Conservation (phyloP, 2,888 invertebrate genomes). For the Tupiocoris notatus region DNA sequence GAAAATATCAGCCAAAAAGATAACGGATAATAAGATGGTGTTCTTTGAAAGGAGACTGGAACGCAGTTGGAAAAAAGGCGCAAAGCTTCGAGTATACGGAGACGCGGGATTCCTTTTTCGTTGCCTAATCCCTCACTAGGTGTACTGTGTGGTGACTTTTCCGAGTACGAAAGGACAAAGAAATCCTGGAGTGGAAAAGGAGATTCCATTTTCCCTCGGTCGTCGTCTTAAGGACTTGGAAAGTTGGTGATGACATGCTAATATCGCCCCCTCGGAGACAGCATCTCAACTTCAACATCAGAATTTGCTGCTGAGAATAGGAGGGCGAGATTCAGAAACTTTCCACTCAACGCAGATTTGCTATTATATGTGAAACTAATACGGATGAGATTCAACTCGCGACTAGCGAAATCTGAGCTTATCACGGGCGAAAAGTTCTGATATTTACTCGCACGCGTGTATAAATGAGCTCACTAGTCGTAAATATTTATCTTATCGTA, state of each 20-base stretch:
- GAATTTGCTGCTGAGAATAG: background rate
- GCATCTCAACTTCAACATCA: background rate
- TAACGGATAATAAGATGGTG: background rate
- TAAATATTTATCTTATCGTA: too few species aligned
- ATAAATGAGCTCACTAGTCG: too few species aligned
- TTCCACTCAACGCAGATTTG: background rate
- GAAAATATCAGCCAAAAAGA: background rate
- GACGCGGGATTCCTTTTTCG: background rate
- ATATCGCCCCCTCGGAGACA: background rate
- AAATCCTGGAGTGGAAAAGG: background rate
- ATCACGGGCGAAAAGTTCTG: too few species aligned
- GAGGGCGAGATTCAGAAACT: background rate
- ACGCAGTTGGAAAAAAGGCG: background rate
- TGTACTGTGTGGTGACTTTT: background rate
- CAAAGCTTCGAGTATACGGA: background rate
- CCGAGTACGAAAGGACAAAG: background rate
- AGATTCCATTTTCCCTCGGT: background rate
- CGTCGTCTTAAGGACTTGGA: background rate
- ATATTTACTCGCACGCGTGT: too few species aligned
- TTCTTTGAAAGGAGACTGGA: background rate
- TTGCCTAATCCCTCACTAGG: background rate
- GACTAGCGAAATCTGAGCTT: too few species aligned
- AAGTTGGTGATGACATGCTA: background rate
- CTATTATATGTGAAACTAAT: background rate
- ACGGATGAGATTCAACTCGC: background rate